phyloP scores from a whole-genome alignment of 1,140 invertebrate species.

The Macrotrachela quadricornifera region DNA sequence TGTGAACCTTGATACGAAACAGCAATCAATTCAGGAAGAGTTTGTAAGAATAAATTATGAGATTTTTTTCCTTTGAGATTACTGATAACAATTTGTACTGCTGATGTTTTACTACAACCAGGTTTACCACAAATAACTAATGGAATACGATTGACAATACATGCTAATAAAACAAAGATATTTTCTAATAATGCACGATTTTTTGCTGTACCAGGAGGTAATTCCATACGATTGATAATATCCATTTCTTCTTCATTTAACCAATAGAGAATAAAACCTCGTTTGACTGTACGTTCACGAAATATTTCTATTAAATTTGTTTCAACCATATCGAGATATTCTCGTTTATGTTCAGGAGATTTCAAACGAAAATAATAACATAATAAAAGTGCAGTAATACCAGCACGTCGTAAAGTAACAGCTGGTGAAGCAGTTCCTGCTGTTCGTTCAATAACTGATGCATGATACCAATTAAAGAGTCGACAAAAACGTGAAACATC shows the following conservation, averaged over 20 bases:
- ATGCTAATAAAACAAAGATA: constrained; percentile 24
- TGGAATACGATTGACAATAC: constrained; percentile 19
- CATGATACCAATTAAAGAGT: neutral
- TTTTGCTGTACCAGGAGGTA: constrained; percentile 18
- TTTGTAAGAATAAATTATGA: constrained; percentile 13
- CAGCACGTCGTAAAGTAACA: neutral
- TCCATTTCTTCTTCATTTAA: too few species aligned
- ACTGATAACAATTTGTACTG: constrained; percentile 19
- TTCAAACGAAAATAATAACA: neutral
- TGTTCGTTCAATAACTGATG: neutral
- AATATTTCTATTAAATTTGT: neutral
- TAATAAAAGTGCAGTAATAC: neutral
- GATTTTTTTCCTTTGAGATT: constrained; percentile 18
- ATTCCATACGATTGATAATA: too few species aligned
- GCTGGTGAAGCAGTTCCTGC: neutral
- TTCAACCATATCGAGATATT: neutral
- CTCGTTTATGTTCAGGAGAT: neutral
- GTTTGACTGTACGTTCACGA: neutral
- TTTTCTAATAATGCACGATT: constrained; percentile 24
- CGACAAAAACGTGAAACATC: constrained; percentile 24
- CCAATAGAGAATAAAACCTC: too few species aligned
- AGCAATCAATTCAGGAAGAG: constrained; percentile 15
- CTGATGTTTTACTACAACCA: constrained; percentile 23
- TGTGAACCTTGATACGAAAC: constrained; percentile 24
- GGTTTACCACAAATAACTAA: constrained; percentile 25